Conservation (phyloP, 2,113 vertebrate genomes). For the Brachypteracias leptosomus region DNA sequence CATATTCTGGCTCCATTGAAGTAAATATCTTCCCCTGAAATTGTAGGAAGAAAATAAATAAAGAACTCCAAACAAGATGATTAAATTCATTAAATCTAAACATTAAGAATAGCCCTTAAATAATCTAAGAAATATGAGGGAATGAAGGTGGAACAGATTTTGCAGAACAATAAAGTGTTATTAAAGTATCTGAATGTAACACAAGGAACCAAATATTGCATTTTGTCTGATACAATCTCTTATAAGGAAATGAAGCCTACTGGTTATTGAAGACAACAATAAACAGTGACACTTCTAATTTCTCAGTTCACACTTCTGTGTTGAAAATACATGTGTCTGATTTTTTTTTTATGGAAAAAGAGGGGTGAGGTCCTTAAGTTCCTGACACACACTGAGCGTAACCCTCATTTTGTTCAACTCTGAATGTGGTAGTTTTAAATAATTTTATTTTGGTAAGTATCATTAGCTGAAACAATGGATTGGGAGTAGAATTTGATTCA, state of each 20-base stretch:
- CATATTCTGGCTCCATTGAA: conserved; percentile 87
- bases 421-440: neutral
- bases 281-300: neutral
- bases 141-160: neutral
- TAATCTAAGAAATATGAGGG: neutral
- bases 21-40: conserved; percentile 93
- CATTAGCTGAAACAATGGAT: neutral
- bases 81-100: neutral
- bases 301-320: neutral
- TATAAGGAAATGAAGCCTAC: neutral
- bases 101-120: neutral
- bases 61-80: neutral
- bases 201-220: neutral
- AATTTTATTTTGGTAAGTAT: neutral
- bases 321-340: neutral
- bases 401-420: neutral
- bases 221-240: neutral
- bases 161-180: neutral
- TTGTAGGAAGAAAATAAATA: neutral
- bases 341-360: neutral
- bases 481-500: neutral
- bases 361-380: neutral
- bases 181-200: neutral
- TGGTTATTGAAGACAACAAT: neutral
- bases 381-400: neutral